These are phyloP conservation scores for Fragum whitleyi DNA, from an alignment of 2,888 invertebrate species.

Conservation along the genomic window DNA sequence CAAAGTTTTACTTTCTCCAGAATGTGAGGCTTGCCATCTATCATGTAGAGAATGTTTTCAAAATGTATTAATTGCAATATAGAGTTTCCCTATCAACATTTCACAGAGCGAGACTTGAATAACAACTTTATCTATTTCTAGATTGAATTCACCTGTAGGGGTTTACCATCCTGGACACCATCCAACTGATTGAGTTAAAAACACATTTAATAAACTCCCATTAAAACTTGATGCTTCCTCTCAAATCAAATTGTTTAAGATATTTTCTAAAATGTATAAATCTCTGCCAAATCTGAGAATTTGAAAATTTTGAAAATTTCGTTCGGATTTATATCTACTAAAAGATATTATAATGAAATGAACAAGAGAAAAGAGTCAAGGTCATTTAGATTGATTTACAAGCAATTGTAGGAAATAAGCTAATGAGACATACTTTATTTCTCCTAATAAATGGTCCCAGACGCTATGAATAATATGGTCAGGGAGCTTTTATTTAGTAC, in stretches of 20 bases:
- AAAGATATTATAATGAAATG: too few species aligned
- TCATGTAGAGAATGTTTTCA: background rate
- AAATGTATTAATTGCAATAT: background rate
- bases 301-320: background rate
- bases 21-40: too few species aligned
- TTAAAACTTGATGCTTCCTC: constrained; percentile 6
- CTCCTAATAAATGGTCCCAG: too few species aligned
- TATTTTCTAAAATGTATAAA: background rate
- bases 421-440: too few species aligned
- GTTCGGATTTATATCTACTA: too few species aligned
- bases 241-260: background rate
- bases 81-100: background rate
- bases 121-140: background rate
- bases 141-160: constrained; percentile 7
- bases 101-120: background rate
- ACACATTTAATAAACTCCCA: constrained; percentile 5
- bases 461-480: too few species aligned
- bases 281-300: background rate
- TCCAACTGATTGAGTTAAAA: constrained; percentile 26
- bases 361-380: too few species aligned
- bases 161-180: background rate
- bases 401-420: too few species aligned
- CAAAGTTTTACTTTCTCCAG: too few species aligned
- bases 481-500: too few species aligned
- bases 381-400: too few species aligned